These are phyloP conservation scores for Octodonta nipae DNA, from an alignment of 2,888 invertebrate genomes.

Conservation along the genomic window DNA sequence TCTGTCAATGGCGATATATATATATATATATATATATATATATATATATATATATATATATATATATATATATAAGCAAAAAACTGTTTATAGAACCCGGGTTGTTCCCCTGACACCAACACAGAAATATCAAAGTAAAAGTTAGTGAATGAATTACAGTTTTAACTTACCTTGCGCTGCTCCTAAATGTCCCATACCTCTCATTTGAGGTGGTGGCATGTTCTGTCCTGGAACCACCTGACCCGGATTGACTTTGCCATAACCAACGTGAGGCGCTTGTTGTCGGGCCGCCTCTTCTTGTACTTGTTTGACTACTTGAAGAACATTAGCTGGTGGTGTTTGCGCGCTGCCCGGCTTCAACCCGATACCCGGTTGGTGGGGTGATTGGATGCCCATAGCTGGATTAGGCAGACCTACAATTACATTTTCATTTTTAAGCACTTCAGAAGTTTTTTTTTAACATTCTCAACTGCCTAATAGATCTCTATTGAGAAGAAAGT, in stretches of 20 bases:
- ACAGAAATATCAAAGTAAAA: too few species aligned
- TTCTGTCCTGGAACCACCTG: constrained; percentile 39
- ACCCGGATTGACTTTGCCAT: constrained; percentile 59
- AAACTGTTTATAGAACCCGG: too few species aligned
- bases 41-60: too few species aligned
- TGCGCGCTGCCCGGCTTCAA: constrained; percentile 47
- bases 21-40: too few species aligned
- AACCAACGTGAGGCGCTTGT: constrained; percentile 62
- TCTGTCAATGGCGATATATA: too few species aligned
- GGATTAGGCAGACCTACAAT: constrained; percentile 32
- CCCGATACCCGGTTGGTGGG: constrained; percentile 33
- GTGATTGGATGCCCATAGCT: constrained; percentile 38
- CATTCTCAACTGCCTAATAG: too few species aligned
- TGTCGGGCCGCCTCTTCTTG: constrained; percentile 87
- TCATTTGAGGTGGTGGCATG: constrained; percentile 47
- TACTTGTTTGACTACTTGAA: constrained; percentile 54
- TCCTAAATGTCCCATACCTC: constrained; percentile 30
- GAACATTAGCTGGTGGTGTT: constrained; percentile 65
- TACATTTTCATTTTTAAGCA: too few species aligned
- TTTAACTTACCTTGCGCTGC: constrained; percentile 35
- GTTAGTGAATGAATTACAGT: too few species aligned
- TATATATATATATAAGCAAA: too few species aligned
- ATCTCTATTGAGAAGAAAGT: too few species aligned
- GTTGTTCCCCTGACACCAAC: too few species aligned
- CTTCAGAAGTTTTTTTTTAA: too few species aligned